phyloP scores from a whole-genome alignment of 2,888 invertebrate genomes.

The Lasioglossum lativentre region DNA sequence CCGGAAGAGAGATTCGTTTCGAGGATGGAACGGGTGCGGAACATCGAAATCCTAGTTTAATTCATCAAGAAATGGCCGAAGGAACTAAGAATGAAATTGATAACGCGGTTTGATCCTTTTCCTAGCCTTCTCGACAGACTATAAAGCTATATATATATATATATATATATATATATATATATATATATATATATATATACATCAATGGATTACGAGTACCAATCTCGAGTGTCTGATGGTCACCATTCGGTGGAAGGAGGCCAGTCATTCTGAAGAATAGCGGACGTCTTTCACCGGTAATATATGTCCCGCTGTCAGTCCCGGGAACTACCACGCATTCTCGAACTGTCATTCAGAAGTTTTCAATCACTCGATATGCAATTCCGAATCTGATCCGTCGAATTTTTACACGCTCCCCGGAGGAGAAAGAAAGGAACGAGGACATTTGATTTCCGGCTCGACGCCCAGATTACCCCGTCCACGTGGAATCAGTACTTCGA shows the following conservation, averaged over 20 bases:
- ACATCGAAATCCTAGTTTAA: background rate
- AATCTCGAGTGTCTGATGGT: constrained; percentile 62
- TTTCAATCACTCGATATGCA: constrained; percentile 70
- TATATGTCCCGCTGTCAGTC: constrained; percentile 63
- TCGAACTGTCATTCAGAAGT: constrained; percentile 63
- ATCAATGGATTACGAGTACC: constrained; percentile 47
- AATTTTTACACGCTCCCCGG: constrained; percentile 62
- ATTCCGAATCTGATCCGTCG: constrained; percentile 63
- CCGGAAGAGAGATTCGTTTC: background rate
- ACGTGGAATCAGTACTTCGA: background rate
- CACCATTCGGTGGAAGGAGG: constrained; percentile 56
- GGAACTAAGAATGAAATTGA: constrained; percentile 23
- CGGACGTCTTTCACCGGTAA: constrained; percentile 53
- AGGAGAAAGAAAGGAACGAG: constrained; percentile 32
- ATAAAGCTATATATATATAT: background rate
- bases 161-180: constrained; percentile 31
- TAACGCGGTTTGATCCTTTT: constrained; percentile 32
- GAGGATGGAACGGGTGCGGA: background rate
- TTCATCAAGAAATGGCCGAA: constrained; percentile 7
- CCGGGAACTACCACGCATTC: constrained; percentile 54
- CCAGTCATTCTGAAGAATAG: constrained; percentile 63
- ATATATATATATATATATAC: constrained; percentile 26
- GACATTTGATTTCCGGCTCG: constrained; percentile 50
- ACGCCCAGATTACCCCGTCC: background rate
- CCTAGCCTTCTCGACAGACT: background rate